Evolutionary conservation across 2,113 vertebrate species (phyloP), one percentile per base, ranked within the genome.

Genomic region (Pteropus alecto): DNA sequence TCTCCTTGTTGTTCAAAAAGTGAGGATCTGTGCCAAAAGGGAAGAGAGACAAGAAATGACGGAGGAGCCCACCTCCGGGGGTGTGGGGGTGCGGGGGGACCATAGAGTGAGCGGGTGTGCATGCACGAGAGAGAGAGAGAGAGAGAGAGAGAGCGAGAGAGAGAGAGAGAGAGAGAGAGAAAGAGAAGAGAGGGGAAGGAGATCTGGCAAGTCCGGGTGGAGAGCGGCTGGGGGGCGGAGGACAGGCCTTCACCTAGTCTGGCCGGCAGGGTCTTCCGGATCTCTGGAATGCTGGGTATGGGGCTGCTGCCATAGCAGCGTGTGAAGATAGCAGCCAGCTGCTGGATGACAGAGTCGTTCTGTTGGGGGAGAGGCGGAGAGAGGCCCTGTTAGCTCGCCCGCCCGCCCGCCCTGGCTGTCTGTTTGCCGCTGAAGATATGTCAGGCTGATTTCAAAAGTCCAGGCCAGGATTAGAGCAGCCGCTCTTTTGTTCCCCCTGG

Each of bases 1-100:
- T 99, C 93, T 99, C 99, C 88, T 98, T 99, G 94, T 99, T 99
- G 97, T 99, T 99, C 95, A 99, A 98, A 93, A 99, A 99, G 97
- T 99, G 99, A 82, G 99, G 99, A 96, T 99, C 99, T 99, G 96
- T 85, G 51, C 16, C 30, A 28, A 48, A 33, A 10, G 76, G 70
- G 38, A 43, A 46, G 41, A 48, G 8, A 43, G 78, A 6, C 51
- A 78, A 51, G n/a, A 26, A 6, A 9, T 63, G 38, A 15, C 16
- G 0, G 7, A 51, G 33, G 21, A 2, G 38, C 56, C 28, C 5
- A 1, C 51, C 13, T 15, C 48, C 0, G 2, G 38, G 51, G 6
- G 2, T 38, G 65, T 18, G 33, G 18, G 14, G 19, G 76, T 43
- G 35, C 2, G 54, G 13, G 54, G n/a, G 14, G 33, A n/a, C n/a